phyloP scores from a whole-genome alignment of 2,888 invertebrate genomes.

The Agrotis segetum region DNA sequence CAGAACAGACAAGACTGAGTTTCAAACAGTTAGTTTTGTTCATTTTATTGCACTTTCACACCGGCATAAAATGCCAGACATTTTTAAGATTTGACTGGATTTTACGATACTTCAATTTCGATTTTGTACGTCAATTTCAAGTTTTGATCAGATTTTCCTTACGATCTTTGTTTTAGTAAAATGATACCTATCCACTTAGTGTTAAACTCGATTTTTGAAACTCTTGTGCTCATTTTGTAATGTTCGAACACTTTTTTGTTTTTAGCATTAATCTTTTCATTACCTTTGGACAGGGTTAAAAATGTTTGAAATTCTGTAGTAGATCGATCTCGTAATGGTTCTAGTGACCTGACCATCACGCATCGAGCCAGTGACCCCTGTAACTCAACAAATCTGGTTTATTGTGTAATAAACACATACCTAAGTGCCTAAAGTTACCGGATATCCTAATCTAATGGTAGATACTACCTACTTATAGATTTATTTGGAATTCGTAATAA shows the following conservation, averaged over 20 bases:
- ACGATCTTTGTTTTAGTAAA: slow-evolving; percentile 8
- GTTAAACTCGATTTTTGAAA: not conserved
- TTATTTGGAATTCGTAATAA: not conserved
- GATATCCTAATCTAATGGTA: not conserved
- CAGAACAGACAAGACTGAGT: slow-evolving; percentile 22
- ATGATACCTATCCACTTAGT: not conserved
- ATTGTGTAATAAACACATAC: too few relatives aligned
- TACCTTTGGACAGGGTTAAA: not conserved
- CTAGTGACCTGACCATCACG: not conserved
- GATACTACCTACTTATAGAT: not conserved
- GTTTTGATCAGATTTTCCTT: slow-evolving; percentile 5
- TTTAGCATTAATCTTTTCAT: not conserved
- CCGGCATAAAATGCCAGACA: slow-evolving; percentile 40
- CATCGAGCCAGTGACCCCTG: not conserved
- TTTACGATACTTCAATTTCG: slow-evolving; percentile 16
- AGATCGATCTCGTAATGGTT: not conserved
- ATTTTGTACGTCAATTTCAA: slow-evolving; percentile 21
- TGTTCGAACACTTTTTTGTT: not conserved
- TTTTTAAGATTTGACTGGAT: slow-evolving; percentile 25
- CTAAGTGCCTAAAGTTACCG: not conserved
- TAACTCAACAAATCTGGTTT: not conserved
- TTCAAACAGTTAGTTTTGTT: slow-evolving; percentile 41
- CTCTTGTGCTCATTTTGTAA: not conserved
- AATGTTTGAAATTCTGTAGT: not conserved
- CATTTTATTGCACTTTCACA: slow-evolving; percentile 61